These are phyloP conservation scores for Dynastes grantii DNA, from an alignment of 2,888 invertebrate species.

Conservation along the genomic window DNA sequence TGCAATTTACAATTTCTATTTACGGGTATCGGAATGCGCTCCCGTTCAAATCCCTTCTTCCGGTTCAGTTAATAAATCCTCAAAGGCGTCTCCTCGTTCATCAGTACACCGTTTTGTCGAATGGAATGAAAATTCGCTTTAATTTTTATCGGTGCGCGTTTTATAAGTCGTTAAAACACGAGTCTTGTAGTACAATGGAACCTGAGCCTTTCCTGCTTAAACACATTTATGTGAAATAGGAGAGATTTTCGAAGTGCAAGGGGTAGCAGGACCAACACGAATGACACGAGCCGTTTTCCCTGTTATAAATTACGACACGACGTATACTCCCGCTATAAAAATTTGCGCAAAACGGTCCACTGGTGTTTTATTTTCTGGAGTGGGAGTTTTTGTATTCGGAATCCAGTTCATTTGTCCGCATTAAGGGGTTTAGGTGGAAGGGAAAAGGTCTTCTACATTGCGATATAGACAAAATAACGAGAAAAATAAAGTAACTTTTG, in stretches of 20 bases:
- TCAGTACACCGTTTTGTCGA: too few species aligned
- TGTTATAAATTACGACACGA: neutral
- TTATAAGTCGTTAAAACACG: conserved; percentile 3
- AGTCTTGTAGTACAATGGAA: neutral
- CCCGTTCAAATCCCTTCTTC: conserved; percentile 9
- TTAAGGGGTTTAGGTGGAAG: neutral
- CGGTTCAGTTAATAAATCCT: neutral
- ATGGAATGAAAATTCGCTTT: neutral
- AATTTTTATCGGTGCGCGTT: conserved; percentile 2
- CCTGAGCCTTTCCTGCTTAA: neutral
- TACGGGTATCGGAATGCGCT: conserved; percentile 1
- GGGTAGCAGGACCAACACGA: neutral
- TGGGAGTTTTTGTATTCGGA: neutral
- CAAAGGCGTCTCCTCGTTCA: neutral
- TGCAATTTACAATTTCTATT: neutral
- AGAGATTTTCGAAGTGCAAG: neutral
- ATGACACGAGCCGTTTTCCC: neutral
- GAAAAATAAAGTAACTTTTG: too few species aligned
- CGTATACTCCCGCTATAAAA: neutral
- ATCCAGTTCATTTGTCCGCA: neutral
- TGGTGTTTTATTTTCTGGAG: neutral
- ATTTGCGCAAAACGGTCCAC: neutral
- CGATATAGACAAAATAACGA: too few species aligned
- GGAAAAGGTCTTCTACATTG: too few species aligned
- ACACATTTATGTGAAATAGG: neutral